Evolutionary conservation across 1,140 invertebrate species (phyloP).

Genomic region (Coelopa frigida): DNA sequence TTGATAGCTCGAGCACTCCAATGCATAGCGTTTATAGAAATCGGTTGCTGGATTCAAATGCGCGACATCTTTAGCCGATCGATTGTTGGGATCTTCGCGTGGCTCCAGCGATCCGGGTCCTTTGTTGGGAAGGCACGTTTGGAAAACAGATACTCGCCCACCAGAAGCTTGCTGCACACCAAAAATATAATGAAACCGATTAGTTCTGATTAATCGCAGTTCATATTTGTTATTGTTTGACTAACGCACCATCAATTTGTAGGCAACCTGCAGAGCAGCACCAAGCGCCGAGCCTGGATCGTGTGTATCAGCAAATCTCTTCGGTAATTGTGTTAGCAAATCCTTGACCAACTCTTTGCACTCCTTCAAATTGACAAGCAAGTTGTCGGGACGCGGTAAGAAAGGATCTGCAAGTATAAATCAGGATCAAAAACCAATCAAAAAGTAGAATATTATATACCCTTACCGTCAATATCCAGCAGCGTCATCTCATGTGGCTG

Average conservation of each 20-base stretch:
- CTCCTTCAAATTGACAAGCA: slow-evolving; percentile 89
- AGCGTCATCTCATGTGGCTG: slow-evolving; percentile 90
- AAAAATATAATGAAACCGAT: slow-evolving; percentile 8
- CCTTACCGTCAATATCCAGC: slow-evolving; percentile 81
- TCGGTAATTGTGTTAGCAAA: slow-evolving; percentile 73
- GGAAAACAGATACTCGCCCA: slow-evolving; percentile 91
- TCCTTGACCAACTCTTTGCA: slow-evolving; percentile 71
- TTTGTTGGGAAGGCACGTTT: slow-evolving; percentile 81
- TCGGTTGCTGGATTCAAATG: slow-evolving; percentile 92
- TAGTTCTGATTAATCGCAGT: background rate
- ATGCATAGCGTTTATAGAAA: slow-evolving; percentile 94
- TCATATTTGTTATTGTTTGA: no score
- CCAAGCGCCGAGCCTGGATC: slow-evolving; percentile 79
- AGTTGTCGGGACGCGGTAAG: slow-evolving; percentile 80
- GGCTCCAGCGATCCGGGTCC: slow-evolving; percentile 81
- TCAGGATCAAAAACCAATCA: slow-evolving; percentile 7
- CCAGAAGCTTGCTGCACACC: slow-evolving; percentile 73
- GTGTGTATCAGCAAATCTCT: slow-evolving; percentile 63
- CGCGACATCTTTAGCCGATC: slow-evolving; percentile 69
- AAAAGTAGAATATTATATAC: slow-evolving; percentile 4
- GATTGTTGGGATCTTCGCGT: slow-evolving; percentile 79
- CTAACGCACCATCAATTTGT: slow-evolving; percentile 74
- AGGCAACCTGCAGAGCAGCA: slow-evolving; percentile 84
- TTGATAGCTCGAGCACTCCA: slow-evolving; percentile 95
- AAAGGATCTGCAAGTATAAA: slow-evolving; percentile 61